Percentiles rank a stretch among this genome's conserved stretches.
phyloP scores from a whole-genome alignment of 2,113 vertebrate genomes.

The Benitochromis conjunctus region DNA sequence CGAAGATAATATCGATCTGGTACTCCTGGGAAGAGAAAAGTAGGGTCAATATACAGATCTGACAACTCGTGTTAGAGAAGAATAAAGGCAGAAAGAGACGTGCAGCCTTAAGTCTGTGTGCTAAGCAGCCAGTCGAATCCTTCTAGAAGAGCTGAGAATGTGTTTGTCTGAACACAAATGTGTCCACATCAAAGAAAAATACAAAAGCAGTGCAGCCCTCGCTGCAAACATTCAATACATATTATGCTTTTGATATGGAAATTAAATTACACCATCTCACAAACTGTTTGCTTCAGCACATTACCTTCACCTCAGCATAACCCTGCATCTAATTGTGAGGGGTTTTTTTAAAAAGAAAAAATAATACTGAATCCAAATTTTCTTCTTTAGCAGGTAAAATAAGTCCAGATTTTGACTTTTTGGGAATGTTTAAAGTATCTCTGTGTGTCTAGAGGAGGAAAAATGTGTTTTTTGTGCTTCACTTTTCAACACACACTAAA shows the following conservation, averaged over 20 bases:
- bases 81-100: not conserved
- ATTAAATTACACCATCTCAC: not conserved
- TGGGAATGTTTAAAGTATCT: not conserved
- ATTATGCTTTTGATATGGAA: conserved; percentile 50
- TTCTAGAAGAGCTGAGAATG: not conserved
- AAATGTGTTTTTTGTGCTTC: not conserved
- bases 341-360: not conserved
- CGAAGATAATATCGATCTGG: conserved; percentile 98
- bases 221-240: not conserved
- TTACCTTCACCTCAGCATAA: conserved; percentile 2
- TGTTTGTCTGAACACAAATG: conserved; percentile 10
- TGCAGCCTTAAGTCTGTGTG: not conserved
- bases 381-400: not conserved
- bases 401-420: not conserved
- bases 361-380: not conserved
- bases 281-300: conserved; percentile 23
- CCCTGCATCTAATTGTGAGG: not conserved
- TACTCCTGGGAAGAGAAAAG: conserved; percentile 82
- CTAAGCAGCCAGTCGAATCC: not conserved
- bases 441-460: not conserved
- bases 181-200: conserved; percentile 40
- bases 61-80: not conserved
- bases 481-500: not conserved
- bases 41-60: conserved; percentile 24
- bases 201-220: not conserved